phyloP scores from a whole-genome alignment of 2,888 invertebrate genomes.

The Orthonevra nobilis region DNA sequence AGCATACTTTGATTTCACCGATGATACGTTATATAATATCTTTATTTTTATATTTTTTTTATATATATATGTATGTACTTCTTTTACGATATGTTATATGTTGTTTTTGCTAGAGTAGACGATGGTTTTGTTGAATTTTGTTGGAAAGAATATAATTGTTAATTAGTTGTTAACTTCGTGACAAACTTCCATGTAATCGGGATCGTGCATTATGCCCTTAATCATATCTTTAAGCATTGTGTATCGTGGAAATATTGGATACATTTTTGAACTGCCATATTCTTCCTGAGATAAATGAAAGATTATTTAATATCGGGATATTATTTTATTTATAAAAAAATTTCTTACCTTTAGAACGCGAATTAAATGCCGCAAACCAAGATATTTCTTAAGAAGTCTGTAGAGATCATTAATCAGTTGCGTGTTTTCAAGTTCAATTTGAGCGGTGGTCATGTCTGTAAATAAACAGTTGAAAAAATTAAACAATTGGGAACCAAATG shows the following conservation, averaged over 20 bases:
- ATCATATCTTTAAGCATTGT: slow-evolving; percentile 98
- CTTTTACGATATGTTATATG: slow-evolving; percentile 49
- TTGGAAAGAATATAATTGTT: background rate
- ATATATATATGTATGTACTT: slow-evolving; percentile 5
- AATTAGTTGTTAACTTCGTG: slow-evolving; percentile 88
- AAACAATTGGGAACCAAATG: no score
- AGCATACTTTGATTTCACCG: slow-evolving; percentile 44
- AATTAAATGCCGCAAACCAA: slow-evolving; percentile 92
- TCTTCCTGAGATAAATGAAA: no score
- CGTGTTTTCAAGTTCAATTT: slow-evolving; percentile 95
- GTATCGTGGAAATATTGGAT: slow-evolving; percentile 96
- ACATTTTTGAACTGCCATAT: slow-evolving; percentile 94
- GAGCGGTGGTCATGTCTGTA: slow-evolving; percentile 94
- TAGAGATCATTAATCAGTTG: slow-evolving; percentile 96
- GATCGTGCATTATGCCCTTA: slow-evolving; percentile 95
- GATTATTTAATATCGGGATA: no score
- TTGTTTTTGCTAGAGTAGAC: slow-evolving; percentile 5
- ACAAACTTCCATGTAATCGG: slow-evolving; percentile 98
- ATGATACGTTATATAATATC: slow-evolving; percentile 1
- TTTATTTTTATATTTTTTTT: background rate
- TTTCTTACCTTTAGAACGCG: slow-evolving; percentile 89
- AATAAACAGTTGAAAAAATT: no score
- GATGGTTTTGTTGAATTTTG: slow-evolving; percentile 20
- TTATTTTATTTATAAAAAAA: background rate
- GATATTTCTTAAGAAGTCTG: slow-evolving; percentile 94